A percentile compares a stretch with the other conserved stretches of the same genome.
These are phyloP conservation scores for Zaprionus lachaisei DNA, from an alignment of 1,140 invertebrate genomes.

Conservation along the genomic window DNA sequence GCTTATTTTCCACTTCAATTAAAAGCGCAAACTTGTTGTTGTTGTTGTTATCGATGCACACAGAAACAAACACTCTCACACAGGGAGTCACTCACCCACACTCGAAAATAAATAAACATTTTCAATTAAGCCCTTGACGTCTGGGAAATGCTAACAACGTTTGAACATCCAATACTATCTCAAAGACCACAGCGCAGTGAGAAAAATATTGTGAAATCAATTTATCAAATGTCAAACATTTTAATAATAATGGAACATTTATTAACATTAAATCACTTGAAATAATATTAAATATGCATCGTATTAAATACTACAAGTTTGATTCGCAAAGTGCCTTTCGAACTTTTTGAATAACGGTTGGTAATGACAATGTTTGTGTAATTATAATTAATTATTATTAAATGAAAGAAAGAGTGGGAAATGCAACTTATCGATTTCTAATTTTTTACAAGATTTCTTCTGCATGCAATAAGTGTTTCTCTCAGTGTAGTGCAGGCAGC, in stretches of 20 bases:
- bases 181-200: background rate
- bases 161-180: background rate
- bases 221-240: background rate
- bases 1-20: slow-evolving; percentile 41
- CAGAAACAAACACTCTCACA: slow-evolving; percentile 8
- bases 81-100: background rate
- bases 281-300: too few relatives aligned
- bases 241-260: background rate
- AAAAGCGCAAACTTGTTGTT: slow-evolving; percentile 32
- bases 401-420: background rate
- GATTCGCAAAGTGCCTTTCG: too few relatives aligned
- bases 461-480: background rate
- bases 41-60: slow-evolving; percentile 11
- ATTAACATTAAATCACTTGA: background rate
- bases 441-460: background rate
- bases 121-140: slow-evolving; percentile 54
- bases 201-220: background rate
- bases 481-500: background rate
- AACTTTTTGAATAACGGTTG: background rate
- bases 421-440: too few relatives aligned
- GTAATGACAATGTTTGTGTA: too few relatives aligned
- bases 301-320: too few relatives aligned
- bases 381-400: background rate
- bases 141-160: slow-evolving; percentile 21
- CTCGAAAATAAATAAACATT: slow-evolving; percentile 51